phyloP scores from a whole-genome alignment of 2,113 vertebrate genomes.

The Etheostoma spectabile region DNA sequence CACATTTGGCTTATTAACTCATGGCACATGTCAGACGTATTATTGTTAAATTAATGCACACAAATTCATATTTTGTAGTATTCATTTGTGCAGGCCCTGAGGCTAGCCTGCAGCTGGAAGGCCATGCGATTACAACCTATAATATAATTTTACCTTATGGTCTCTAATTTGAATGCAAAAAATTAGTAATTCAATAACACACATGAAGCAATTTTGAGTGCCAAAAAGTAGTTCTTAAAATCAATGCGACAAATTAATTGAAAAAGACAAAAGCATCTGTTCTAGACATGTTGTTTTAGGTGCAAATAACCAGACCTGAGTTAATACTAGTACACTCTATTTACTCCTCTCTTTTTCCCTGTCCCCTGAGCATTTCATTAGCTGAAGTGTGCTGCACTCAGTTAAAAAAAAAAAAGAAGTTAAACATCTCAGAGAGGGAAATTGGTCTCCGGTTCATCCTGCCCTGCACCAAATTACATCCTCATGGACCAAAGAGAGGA shows the following conservation, averaged over 20 bases:
- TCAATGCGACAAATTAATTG: not conserved
- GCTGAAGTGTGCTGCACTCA: not conserved
- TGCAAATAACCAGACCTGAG: not conserved
- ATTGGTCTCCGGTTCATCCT: constrained; percentile 48
- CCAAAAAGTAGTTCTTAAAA: not conserved
- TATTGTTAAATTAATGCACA: not conserved
- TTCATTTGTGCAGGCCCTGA: not conserved
- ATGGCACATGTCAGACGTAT: not conserved
- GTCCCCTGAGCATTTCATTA: not conserved
- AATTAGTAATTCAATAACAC: not conserved
- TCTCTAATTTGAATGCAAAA: not conserved
- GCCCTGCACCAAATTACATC: constrained; percentile 46
- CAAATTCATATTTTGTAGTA: not conserved
- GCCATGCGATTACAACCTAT: not conserved
- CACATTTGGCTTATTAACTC: not conserved
- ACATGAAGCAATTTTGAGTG: not conserved
- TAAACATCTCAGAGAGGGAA: constrained; percentile 38
- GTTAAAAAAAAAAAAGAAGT: not conserved
- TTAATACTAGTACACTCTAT: not conserved
- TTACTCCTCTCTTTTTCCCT: not conserved
- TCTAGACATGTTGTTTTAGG: not conserved
- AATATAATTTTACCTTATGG: not conserved
- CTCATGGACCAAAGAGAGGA: constrained; percentile 37
- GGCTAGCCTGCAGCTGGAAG: not conserved
- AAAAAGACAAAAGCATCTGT: not conserved